Evolutionary conservation across 2,888 invertebrate genomes (phyloP), one percentile per base, ranked within the genome.

Genomic region (Erannis defoliaria): DNA sequence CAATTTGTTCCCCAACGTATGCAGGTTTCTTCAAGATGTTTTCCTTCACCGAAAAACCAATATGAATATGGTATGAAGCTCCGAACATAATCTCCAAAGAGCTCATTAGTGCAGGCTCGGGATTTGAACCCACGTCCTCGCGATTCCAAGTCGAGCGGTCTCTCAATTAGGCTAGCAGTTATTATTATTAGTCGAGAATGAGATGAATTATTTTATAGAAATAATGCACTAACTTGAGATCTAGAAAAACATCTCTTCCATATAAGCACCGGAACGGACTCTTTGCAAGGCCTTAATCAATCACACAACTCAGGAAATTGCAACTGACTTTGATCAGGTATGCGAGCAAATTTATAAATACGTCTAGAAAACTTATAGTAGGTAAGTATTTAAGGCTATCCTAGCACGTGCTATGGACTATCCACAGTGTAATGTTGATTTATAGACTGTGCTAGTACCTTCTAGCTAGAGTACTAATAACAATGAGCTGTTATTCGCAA

Each of bases 401-500:
- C 59, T 62, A 71, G 74, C 78, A 76, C 79, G 77, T 76, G 77
- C 65, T 68, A 46, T 62, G n/a, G n/a, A n/a, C n/a, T n/a, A n/a
- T n/a, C n/a, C n/a, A n/a, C n/a, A n/a, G n/a, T n/a, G n/a, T n/a
- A n/a, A n/a, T n/a, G n/a, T n/a, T n/a, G n/a, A n/a, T n/a, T n/a
- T n/a, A n/a, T n/a, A n/a, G n/a, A n/a, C n/a, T n/a, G 49, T 42
- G 46, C 58, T 50, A 63, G 40, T 51, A 57, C 53, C 38, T 62
- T 64, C 67, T 69, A 72, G 67, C 66, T 70, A 71, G 66, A 65
- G 65, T 64, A 68, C 70, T 66, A 62, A 64, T 68, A 80, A 84
- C 84, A 84, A 84, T 84, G 77, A 84, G 79, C 78, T 78, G 80
- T 86, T 85, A 88, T 85, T 82, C 73, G 81, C 81, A 80, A 85